Conservation (phyloP, 2,888 invertebrate species). For the Microctonus aethiopoides region DNA sequence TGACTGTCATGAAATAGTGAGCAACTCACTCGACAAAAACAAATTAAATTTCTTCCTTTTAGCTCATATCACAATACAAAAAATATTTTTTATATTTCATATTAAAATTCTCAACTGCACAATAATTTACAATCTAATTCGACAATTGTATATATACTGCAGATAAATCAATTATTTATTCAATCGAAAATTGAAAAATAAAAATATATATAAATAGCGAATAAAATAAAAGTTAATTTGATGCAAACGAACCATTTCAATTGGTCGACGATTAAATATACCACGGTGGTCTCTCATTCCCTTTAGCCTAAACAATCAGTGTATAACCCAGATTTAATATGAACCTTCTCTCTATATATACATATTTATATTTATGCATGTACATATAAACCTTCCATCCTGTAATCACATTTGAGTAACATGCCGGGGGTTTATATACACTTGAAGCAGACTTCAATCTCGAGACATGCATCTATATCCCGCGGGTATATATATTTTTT, state of each 20-base stretch:
- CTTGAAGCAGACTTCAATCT: conserved; percentile 16
- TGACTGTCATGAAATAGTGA: conserved; percentile 48
- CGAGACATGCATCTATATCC: conserved; percentile 15
- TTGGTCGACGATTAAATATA: not conserved
- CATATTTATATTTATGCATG: not conserved
- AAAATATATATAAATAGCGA: conserved; percentile 5
- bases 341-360: not conserved
- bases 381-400: not conserved
- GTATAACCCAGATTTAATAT: conserved; percentile 25
- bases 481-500: conserved; percentile 6
- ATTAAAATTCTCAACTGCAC: not conserved
- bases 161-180: not conserved
- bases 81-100: not conserved
- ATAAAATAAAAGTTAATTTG: conserved; percentile 3
- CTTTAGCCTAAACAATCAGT: conserved; percentile 12
- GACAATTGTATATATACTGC: not conserved
- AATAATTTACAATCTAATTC: not conserved
- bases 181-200: not conserved
- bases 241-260: conserved; percentile 1
- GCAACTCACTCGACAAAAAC: not conserved
- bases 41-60: no score
- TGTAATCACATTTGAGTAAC: conserved; percentile 31
- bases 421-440: not conserved
- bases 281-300: not conserved
- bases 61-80: no score